A percentile compares a stretch with the other conserved stretches of the same genome.
Conservation (phyloP, 1,140 invertebrate species). For the Steinernema feltiae region DNA sequence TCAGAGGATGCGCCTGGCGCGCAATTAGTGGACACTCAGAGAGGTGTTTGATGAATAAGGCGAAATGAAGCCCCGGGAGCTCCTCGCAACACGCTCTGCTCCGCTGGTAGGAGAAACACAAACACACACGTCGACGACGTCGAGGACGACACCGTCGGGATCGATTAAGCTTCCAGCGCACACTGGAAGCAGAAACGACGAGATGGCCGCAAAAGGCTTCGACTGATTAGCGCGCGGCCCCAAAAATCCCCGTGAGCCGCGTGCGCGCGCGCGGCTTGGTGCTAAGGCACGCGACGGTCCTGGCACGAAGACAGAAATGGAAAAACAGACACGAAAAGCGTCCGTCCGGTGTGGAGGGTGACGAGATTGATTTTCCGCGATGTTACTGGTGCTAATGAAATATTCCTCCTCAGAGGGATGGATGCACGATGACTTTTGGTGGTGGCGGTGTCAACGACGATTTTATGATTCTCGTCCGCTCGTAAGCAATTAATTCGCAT, state of each 20-base stretch:
- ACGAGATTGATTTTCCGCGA: conserved; percentile 9
- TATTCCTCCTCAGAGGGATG: background rate
- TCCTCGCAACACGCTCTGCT: background rate
- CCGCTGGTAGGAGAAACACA: no score
- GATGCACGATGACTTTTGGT: background rate
- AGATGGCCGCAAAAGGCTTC: background rate
- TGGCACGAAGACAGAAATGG: background rate
- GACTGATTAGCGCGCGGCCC: conserved; percentile 15
- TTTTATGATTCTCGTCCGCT: background rate
- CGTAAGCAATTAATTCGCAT: background rate
- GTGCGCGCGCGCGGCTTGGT: background rate
- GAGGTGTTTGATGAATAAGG: background rate
- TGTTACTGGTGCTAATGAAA: conserved; percentile 2
- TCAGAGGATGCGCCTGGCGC: background rate
- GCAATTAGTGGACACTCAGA: background rate
- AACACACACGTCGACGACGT: no score
- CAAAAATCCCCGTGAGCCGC: background rate
- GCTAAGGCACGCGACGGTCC: background rate
- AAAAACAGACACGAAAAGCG: background rate
- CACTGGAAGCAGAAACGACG: no score
- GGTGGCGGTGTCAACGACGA: background rate
- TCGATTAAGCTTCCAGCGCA: conserved; percentile 1
- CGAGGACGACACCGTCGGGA: conserved; percentile 4
- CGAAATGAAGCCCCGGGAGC: conserved; percentile 8
- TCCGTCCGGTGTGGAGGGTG: conserved; percentile 2